These are phyloP conservation scores for Lathronympha strigana DNA, from an alignment of 2,888 invertebrate genomes.

Conservation along the genomic window DNA sequence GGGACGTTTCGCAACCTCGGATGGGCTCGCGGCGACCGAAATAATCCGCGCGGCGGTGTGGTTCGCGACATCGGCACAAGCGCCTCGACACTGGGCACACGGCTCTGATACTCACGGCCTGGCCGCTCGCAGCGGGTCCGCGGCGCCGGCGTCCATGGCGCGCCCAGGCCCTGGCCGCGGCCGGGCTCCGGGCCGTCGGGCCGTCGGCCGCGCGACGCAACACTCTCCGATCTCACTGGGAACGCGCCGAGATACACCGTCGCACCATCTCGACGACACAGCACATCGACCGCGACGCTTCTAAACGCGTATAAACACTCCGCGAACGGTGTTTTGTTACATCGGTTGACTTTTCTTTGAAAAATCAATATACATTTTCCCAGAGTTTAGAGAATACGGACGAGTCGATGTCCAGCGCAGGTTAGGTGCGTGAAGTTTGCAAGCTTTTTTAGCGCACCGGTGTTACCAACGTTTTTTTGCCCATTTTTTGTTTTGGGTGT, in stretches of 20 bases:
- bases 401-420: constrained; percentile 86
- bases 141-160: constrained; percentile 81
- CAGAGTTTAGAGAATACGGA: constrained; percentile 81
- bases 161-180: constrained; percentile 81
- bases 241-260: constrained; percentile 79
- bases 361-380: constrained; percentile 86
- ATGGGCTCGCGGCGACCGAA: constrained; percentile 75
- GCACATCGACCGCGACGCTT: constrained; percentile 79
- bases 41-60: constrained; percentile 62
- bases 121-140: constrained; percentile 80
- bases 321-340: constrained; percentile 84
- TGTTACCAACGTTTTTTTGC: constrained; percentile 85
- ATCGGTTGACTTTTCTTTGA: constrained; percentile 85
- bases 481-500: constrained; percentile 83
- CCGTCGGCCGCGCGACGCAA: constrained; percentile 79
- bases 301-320: constrained; percentile 81
- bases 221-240: constrained; percentile 81
- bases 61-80: constrained; percentile 37
- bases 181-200: constrained; percentile 77
- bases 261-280: constrained; percentile 82
- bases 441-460: constrained; percentile 85
- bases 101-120: constrained; percentile 80
- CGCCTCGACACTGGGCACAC: constrained; percentile 50
- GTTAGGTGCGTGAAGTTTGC: constrained; percentile 85
- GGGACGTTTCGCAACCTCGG: constrained; percentile 79